Evolutionary conservation across 1,140 invertebrate species (phyloP), one percentile per base, ranked within the genome.

Genomic region (Patella vulgata): DNA sequence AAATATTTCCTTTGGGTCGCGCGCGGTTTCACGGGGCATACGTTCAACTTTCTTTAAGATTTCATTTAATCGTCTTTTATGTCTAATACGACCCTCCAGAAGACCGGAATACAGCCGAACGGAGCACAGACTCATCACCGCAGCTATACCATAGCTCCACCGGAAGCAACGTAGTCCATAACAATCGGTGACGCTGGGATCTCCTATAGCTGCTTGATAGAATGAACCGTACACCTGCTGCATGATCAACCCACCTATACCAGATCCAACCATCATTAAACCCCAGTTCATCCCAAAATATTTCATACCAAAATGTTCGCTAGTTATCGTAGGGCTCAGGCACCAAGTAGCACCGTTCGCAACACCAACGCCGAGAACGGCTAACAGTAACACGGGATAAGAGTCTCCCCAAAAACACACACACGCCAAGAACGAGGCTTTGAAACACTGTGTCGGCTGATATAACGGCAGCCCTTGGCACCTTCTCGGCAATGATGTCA

Each of bases 301-400:
- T 19, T 57, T 57, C 36, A 57, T 21, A 6, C 55, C 55, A 28
- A 57, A 57, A 27, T 25, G 30, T 28, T 57, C 55, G 25, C 55
- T 57, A 21, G 30, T 43, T 21, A 57, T 44, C n/a, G 55, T 57
- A 23, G 55, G 55, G 17, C 39, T 57, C 14, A 57, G 39, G 19
- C 39, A 57, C 39, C 42, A 57, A 17, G 30, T 17, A 25, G 39
- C 42, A 19, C 55, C 55, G 30, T 57, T 57, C 14, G 55, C 39
- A 19, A 59, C 14, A 4, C 56, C 56, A 31, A 59, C 44, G 12
- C 21, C 43, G 6, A 47, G 17, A 3, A 36, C 31, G 31, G 27
- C 31, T 11, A 59, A 36, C n/a, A 59, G 21, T 14, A 59, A 28
- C 17, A 47, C 28, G 31, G 25, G 19, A 2, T 36, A 2, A 21